Conservation (phyloP, 2,113 vertebrate genomes). For the Mandrillus leucophaeus region DNA sequence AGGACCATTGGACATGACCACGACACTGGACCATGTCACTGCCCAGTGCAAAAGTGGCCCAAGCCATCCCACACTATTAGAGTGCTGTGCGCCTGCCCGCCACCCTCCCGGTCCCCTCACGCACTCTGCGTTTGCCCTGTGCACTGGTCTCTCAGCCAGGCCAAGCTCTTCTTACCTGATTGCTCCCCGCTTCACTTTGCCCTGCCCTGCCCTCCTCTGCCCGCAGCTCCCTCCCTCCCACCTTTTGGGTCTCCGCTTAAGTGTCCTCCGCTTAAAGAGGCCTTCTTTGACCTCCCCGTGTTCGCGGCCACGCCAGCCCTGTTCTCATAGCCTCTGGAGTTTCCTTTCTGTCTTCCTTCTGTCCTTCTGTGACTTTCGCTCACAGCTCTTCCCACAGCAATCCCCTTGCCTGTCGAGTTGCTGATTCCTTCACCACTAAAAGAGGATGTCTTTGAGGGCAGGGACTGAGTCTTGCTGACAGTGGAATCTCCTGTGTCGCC, state of each 20-base stretch:
- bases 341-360: no score
- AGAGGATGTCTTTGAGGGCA: not conserved
- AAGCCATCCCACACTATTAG: no score
- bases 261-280: no score
- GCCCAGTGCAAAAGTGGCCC: not conserved
- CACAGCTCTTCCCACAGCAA: not conserved
- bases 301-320: no score
- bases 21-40: not conserved
- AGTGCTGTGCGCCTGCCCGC: rapidly evolving
- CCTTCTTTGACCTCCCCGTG: not conserved
- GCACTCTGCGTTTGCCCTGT: not conserved
- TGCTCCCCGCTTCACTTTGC: not conserved
- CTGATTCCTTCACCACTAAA: no score
- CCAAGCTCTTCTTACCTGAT: not conserved
- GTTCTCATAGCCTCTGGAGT: not conserved
- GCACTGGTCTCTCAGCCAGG: not conserved
- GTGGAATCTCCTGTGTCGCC: not conserved
- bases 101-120: not conserved
- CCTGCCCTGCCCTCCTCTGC: not conserved
- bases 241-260: not conserved
- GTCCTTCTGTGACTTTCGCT: not conserved
- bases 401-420: not conserved
- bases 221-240: not conserved
- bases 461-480: not conserved
- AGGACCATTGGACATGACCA: not conserved